A percentile compares a stretch with the other conserved stretches of the same genome.
Conservation (phyloP, 2,113 vertebrate species). For the Otocyon megalotis region DNA sequence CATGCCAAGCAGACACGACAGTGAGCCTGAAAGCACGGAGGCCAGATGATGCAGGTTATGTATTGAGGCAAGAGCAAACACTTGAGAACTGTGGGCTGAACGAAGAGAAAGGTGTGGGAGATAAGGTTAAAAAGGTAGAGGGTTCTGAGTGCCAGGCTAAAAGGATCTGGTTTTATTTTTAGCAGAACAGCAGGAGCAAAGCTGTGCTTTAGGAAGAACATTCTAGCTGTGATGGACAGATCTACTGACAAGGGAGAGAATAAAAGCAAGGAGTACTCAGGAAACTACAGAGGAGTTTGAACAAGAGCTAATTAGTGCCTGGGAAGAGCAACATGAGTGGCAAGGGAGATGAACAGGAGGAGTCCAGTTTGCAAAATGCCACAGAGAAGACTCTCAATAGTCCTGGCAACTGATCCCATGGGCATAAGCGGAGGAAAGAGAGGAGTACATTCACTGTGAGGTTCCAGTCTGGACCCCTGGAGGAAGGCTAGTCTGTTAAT, state of each 20-base stretch:
- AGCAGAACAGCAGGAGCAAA: neutral
- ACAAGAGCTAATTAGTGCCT: neutral
- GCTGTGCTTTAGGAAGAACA: slow-evolving; percentile 4
- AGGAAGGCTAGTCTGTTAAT: neutral
- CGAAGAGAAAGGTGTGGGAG: neutral
- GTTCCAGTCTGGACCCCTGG: neutral
- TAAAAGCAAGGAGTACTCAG: neutral
- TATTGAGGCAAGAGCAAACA: neutral
- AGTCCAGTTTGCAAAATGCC: neutral
- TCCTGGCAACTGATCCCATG: neutral
- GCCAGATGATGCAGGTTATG: no score
- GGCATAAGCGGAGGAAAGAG: neutral
- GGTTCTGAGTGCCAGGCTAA: neutral
- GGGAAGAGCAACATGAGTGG: neutral
- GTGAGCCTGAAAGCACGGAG: neutral
- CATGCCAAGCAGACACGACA: neutral
- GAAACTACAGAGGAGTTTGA: neutral
- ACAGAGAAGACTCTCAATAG: neutral
- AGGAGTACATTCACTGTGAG: no score
- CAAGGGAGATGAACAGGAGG: neutral
- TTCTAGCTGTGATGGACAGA: neutral
- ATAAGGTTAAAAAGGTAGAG: neutral
- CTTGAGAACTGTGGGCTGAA: neutral
- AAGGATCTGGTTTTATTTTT: slow-evolving; percentile 49
- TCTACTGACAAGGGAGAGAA: neutral